Base-by-base conservation (phyloP, 2,797 vertebrate genomes). In the Sebastes iracundus region DNA sequence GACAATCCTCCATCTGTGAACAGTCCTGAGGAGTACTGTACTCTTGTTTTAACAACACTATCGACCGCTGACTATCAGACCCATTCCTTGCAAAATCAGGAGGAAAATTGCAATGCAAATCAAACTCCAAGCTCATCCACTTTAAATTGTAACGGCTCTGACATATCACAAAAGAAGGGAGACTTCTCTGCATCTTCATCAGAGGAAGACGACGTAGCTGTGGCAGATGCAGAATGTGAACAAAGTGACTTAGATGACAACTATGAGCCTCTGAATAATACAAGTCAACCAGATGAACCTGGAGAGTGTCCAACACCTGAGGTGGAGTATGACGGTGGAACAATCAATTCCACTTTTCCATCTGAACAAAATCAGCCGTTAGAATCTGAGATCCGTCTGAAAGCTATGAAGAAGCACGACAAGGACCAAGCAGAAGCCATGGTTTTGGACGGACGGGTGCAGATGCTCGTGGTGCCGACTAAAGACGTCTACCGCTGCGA, bases 401-500 rank as follows among this genome's bases (percentile, higher is more conserved):
- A 95, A 83, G 96, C 95, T 0, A 92, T 97, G 79, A 96, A 96
- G 86, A 97, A 94, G 81, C 97, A 96, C 25, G 98, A 99, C 92
- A 97, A 96, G 88, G 97, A 98, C 61, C 97, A 98, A 79, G 97
- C 97, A 0, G 96, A 98, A 52, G 95, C 97, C 0, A 93, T 99
- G 87, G 96, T 99, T 23, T 87, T 98, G 79, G 98, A 99, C 77
- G 99, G 98, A 4, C 95, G 96, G 11, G 98, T 99, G 53, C 97
- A 98, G 88, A 97, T 99, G 97, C 93, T 99, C 7, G 96, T 98
- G 80, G 95, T 98, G 60, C 97, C 97, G 72, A 95, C 95, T 0
- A 90, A 95, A 46, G 94, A 87, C 0, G 46, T 96, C 52, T 96
- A 96, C 84, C 94, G 73, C 60, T 98, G 97, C 0, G 95, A 96